phyloP scores from a whole-genome alignment of 2,113 vertebrate genomes.

The Odocoileus hemionus region DNA sequence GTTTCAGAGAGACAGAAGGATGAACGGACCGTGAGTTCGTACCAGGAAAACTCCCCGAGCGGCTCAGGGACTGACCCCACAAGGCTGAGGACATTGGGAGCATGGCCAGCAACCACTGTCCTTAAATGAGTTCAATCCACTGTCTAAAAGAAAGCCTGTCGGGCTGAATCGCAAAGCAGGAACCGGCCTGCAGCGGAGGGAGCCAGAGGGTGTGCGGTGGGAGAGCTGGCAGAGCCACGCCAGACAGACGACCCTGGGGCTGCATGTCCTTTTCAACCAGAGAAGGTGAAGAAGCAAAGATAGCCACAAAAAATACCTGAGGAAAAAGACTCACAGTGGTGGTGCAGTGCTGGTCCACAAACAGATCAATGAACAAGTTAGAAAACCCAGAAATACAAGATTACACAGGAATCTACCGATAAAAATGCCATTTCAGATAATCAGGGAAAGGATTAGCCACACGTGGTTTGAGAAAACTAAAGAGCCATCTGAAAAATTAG shows the following conservation, averaged over 20 bases:
- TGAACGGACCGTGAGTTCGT: neutral
- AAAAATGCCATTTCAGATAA: neutral
- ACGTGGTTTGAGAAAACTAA: neutral
- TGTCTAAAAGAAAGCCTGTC: no score
- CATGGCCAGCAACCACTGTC: neutral
- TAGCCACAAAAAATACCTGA: neutral
- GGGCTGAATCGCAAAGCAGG: neutral
- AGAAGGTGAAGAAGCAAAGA: neutral
- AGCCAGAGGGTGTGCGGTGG: neutral
- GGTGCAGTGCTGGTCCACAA: fast-evolving
- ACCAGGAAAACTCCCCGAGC: neutral
- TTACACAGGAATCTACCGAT: neutral
- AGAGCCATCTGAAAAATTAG: neutral
- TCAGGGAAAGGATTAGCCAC: neutral
- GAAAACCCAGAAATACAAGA: neutral
- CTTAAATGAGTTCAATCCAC: neutral
- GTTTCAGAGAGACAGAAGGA: neutral
- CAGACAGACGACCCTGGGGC: neutral
- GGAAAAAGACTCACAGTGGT: fast-evolving
- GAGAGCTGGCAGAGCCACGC: fast-evolving
- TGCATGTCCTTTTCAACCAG: neutral
- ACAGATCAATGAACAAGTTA: neutral
- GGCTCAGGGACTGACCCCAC: neutral
- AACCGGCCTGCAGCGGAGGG: neutral
- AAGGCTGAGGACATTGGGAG: neutral